Conservation (phyloP, 2,888 invertebrate species). For the Bursaphelenchus okinawaensis region DNA sequence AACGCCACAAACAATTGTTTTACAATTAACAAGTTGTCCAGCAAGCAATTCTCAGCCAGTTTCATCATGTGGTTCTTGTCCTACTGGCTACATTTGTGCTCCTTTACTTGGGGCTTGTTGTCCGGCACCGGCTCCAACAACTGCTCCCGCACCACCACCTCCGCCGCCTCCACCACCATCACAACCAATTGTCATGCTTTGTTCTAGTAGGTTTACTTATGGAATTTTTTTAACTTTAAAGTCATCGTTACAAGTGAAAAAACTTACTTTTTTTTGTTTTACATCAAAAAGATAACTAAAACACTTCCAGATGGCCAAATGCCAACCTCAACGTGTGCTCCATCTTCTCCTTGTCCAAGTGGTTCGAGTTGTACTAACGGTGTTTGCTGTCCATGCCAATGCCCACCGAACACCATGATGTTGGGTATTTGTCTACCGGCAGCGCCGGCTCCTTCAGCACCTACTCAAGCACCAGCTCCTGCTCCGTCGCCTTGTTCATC, state of each 20-base stretch:
- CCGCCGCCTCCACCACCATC: background rate
- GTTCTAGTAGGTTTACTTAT: slow-evolving; percentile 3
- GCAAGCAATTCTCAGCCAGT: slow-evolving; percentile 4
- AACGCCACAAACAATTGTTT: slow-evolving; percentile 1
- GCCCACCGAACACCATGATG: slow-evolving; percentile 37
- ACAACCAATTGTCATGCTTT: background rate
- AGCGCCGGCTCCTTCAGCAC: no score
- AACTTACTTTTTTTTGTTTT: background rate
- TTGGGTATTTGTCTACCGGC: slow-evolving; percentile 23
- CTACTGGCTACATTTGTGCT: slow-evolving; percentile 11
- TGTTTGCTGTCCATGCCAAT: slow-evolving; percentile 48
- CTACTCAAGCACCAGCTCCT: no score
- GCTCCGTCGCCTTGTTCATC: slow-evolving; percentile 3
- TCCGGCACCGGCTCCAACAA: slow-evolving; percentile 13
- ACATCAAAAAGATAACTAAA: no score
- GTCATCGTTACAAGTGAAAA: no score
- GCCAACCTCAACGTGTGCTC: background rate
- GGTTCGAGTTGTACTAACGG: slow-evolving; percentile 32
- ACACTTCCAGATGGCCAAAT: background rate
- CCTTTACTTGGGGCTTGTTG: slow-evolving; percentile 15
- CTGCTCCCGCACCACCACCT: background rate
- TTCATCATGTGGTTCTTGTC: slow-evolving; percentile 13
- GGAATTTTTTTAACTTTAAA: background rate
- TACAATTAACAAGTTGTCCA: slow-evolving; percentile 6
- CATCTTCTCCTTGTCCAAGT: slow-evolving; percentile 8